These are phyloP conservation scores for Aporophyla nigra DNA, from an alignment of 2,888 invertebrate genomes.

Conservation along the genomic window DNA sequence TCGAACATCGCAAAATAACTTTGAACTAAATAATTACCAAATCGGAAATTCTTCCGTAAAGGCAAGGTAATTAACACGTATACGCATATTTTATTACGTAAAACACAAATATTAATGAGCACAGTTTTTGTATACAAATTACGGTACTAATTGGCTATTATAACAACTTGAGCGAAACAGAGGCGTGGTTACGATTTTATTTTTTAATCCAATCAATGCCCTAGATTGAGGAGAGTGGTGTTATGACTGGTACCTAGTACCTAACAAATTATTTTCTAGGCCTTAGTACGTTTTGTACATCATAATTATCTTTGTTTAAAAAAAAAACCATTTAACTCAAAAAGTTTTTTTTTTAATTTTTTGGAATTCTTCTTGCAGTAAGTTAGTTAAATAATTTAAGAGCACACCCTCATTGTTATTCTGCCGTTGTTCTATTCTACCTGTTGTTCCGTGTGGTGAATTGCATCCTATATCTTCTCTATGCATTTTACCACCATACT, in stretches of 20 bases:
- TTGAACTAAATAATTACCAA: not conserved
- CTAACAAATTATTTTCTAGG: no score
- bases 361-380: not conserved
- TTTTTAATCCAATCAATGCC: not conserved
- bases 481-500: no score
- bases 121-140: conserved; percentile 18
- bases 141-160: conserved; percentile 27
- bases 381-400: not conserved
- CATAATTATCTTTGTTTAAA: no score
- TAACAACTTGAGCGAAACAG: not conserved
- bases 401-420: not conserved
- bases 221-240: not conserved
- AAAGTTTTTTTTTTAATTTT: not conserved
- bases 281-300: no score
- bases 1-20: not conserved
- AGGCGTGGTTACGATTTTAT: not conserved
- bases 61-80: not conserved
- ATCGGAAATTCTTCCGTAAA: not conserved
- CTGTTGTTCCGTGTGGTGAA: no score
- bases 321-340: no score
- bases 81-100: conserved; percentile 6
- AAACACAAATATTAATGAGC: conserved; percentile 4
- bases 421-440: not conserved
- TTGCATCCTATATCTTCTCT: no score
- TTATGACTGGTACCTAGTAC: no score